Evolutionary conservation across 2,888 invertebrate species (phyloP), one percentile per base, ranked within the genome.

Genomic region (Drosophila rellima): DNA sequence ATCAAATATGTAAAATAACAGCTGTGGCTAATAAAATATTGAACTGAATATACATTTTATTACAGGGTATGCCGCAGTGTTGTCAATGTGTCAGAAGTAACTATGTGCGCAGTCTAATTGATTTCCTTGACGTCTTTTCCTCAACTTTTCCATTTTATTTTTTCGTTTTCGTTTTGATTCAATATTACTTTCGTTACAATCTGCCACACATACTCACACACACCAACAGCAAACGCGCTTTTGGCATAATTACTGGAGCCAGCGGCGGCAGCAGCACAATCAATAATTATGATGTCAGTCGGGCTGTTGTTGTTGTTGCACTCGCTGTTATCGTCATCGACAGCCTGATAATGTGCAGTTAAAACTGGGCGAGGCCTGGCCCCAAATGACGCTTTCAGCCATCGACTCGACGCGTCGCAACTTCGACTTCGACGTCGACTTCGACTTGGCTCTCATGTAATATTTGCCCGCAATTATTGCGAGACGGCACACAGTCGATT

Each of bases 381-480:
- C 60, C 37, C 70, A 47, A 63, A 45, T 59, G 65, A 62, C 55
- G 74, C 66, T 75, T 44, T 35, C 29, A 50, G 40, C 29, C 45
- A 59, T 20, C 47, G 29, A 29, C 23, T 23, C 47, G 45, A 39
- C 35, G 29, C 37, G 48, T 11, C 33, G 57, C 18, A 15, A 35
- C 35, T 35, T 1, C 45, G 2, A 54, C 52, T n/a, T 20, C 50
- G 29, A 44, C 60, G 56, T 61, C 40, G 29, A 15, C 31, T 42
- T 1, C 42, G 3, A 44, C 57, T 54, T 15, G 64, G 69, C 69
- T 76, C 69, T 78, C 88, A 78, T 85, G 88, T 80, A 85, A 88
- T 88, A 78, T 85, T 82, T 85, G 82, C 86, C 63, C 80, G 70
- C 75, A 85, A 85, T 85, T 80, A 88, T 85, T 84, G 74, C 84